Conservation (phyloP, 1,140 invertebrate species). For the Brachionus angularis region DNA sequence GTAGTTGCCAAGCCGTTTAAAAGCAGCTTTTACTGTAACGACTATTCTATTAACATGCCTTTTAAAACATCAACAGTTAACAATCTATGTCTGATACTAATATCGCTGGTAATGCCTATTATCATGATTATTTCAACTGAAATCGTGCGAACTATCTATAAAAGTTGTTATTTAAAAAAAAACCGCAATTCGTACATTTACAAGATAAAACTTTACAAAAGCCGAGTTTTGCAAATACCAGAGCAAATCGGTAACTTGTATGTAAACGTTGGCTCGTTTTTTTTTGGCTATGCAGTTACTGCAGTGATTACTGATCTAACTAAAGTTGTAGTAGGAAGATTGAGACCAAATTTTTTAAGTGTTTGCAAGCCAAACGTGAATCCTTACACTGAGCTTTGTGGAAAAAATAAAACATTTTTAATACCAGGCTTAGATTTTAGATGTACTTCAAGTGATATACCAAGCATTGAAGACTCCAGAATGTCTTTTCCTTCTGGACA, state of each 20-base stretch:
- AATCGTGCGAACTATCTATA: not conserved
- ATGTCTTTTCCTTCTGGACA: conserved; percentile 65
- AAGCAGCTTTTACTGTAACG: conserved; percentile 27
- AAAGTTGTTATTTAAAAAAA: not conserved
- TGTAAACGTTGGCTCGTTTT: not conserved
- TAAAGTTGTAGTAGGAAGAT: conserved; percentile 82
- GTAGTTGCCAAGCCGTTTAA: conserved; percentile 5
- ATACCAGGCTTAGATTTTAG: conserved; percentile 57
- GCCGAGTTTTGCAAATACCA: conserved; percentile 5
- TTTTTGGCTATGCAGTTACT: conserved; percentile 1
- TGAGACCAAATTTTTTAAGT: conserved; percentile 83
- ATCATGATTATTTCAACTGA: conserved; percentile 8
- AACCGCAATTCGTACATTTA: not conserved
- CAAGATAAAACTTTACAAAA: conserved; percentile 1
- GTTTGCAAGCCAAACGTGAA: conserved; percentile 59
- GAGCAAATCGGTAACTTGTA: conserved; percentile 40
- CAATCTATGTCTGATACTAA: conserved; percentile 20
- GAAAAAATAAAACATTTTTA: not conserved
- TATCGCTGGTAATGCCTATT: conserved; percentile 2
- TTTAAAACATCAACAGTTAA: conserved; percentile 27
- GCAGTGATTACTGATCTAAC: conserved; percentile 73
- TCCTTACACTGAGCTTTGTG: conserved; percentile 45
- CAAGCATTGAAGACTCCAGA: conserved; percentile 50
- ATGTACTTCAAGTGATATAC: conserved; percentile 50
- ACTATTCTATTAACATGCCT: conserved; percentile 23